phyloP scores from a whole-genome alignment of 2,797 vertebrate species.

The Squalus acanthias region DNA sequence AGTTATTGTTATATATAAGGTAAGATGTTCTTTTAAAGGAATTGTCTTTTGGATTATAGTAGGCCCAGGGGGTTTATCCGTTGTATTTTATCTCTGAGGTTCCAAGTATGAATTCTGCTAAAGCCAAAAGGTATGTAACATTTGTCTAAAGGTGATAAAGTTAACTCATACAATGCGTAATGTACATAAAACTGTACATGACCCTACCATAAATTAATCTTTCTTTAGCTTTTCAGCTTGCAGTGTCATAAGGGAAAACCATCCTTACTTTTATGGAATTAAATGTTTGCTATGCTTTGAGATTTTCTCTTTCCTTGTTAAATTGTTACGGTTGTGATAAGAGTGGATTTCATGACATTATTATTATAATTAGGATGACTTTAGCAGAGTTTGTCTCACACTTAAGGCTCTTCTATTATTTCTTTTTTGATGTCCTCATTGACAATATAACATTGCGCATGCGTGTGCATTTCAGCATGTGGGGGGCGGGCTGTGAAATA shows the following conservation, averaged over 20 bases:
- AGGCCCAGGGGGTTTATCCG: neutral
- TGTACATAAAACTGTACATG: slow-evolving; percentile 4
- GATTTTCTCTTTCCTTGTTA: neutral
- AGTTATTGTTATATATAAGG: neutral
- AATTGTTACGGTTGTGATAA: neutral
- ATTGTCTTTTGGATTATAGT: neutral
- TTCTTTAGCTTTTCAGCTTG: neutral
- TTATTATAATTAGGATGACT: neutral
- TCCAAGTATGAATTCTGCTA: neutral
- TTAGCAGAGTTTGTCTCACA: neutral
- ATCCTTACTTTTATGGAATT: neutral
- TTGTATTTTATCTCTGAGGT: neutral
- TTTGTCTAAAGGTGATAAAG: slow-evolving; percentile 31
- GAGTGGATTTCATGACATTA: neutral
- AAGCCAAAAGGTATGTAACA: no score
- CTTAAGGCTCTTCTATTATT: neutral
- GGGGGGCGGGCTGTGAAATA: neutral
- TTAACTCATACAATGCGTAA: neutral
- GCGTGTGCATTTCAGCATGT: neutral
- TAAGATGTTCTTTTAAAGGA: neutral
- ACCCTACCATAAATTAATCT: neutral
- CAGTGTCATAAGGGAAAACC: no score
- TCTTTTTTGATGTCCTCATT: neutral
- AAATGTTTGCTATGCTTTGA: neutral
- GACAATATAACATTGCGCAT: neutral